These are phyloP conservation scores for Trimorus sp. DNA, from an alignment of 2,888 invertebrate genomes.

Conservation along the genomic window DNA sequence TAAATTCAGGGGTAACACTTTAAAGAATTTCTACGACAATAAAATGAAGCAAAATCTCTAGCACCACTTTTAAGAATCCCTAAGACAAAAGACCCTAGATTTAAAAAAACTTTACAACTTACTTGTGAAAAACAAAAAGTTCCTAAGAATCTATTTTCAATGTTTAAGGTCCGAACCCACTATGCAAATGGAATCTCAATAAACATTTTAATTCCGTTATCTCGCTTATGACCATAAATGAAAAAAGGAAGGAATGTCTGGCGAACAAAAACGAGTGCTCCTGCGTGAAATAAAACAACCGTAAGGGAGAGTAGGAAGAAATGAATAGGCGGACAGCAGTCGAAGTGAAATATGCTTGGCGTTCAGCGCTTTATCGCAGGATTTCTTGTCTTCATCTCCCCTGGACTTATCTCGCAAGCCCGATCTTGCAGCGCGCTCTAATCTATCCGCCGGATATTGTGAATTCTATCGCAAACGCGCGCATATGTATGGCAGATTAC, in stretches of 20 bases:
- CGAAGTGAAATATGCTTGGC: slow-evolving; percentile 12
- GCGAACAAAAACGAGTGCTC: slow-evolving; percentile 7
- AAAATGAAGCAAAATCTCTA: too few species aligned
- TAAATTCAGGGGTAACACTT: too few species aligned
- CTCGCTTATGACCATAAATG: background rate
- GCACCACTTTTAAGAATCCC: too few species aligned
- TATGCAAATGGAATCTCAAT: background rate
- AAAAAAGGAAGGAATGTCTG: background rate
- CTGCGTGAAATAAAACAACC: slow-evolving; percentile 9
- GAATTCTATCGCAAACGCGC: slow-evolving; percentile 69
- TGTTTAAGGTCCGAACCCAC: background rate
- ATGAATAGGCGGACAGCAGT: slow-evolving; percentile 5
- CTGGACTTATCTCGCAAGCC: slow-evolving; percentile 60
- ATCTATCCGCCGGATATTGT: slow-evolving; percentile 76
- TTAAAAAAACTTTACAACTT: too few species aligned
- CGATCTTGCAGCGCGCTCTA: slow-evolving; percentile 69
- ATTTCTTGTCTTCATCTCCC: slow-evolving; percentile 56
- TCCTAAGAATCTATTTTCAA: background rate
- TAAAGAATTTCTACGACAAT: too few species aligned
- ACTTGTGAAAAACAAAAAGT: background rate
- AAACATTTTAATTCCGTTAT: background rate
- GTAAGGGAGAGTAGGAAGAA: slow-evolving; percentile 1
- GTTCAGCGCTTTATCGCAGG: slow-evolving; percentile 32
- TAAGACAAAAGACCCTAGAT: background rate
- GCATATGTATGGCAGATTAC: slow-evolving; percentile 63